Evolutionary conservation across 1,140 invertebrate species (phyloP).

Genomic region (Habropoda laboriosa): DNA sequence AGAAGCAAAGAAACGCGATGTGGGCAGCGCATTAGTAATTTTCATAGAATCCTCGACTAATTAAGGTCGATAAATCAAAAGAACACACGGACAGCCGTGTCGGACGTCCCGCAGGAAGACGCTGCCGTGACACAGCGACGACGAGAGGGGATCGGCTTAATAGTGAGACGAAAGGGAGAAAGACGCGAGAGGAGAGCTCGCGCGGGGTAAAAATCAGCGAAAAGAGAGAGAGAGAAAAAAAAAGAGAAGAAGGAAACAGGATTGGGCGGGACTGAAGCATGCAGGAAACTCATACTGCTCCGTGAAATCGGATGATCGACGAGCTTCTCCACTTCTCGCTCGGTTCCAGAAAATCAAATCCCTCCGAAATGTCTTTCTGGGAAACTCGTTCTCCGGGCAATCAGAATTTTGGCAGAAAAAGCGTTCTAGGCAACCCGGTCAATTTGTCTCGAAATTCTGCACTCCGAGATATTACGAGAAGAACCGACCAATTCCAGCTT

Average conservation of each 20-base stretch:
- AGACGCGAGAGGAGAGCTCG: not conserved
- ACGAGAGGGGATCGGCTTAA: constrained; percentile 18
- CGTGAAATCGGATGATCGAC: constrained; percentile 37
- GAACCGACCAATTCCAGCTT: no score
- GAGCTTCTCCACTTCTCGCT: constrained; percentile 7
- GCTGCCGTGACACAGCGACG: constrained; percentile 10
- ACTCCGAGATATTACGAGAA: no score
- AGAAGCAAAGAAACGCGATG: constrained; percentile 16
- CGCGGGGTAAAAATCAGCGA: constrained; percentile 40
- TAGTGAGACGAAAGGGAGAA: constrained; percentile 12
- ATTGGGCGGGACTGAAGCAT: constrained; percentile 15
- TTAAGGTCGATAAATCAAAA: constrained; percentile 75
- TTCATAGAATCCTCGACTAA: constrained; percentile 71
- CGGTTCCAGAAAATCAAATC: constrained; percentile 25
- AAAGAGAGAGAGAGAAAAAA: constrained; percentile 15
- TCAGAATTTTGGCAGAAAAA: not conserved
- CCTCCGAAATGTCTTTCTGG: constrained; percentile 2
- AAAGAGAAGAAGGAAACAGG: constrained; percentile 15
- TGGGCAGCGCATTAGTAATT: constrained; percentile 46
- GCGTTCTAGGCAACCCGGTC: no score
- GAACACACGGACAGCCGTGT: constrained; percentile 56
- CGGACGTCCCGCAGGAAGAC: constrained; percentile 41
- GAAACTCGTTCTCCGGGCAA: not conserved
- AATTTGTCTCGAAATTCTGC: no score
- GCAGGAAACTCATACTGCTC: constrained; percentile 14